phyloP scores from a whole-genome alignment of 2,888 invertebrate genomes.

The Pollenia amentaria region DNA sequence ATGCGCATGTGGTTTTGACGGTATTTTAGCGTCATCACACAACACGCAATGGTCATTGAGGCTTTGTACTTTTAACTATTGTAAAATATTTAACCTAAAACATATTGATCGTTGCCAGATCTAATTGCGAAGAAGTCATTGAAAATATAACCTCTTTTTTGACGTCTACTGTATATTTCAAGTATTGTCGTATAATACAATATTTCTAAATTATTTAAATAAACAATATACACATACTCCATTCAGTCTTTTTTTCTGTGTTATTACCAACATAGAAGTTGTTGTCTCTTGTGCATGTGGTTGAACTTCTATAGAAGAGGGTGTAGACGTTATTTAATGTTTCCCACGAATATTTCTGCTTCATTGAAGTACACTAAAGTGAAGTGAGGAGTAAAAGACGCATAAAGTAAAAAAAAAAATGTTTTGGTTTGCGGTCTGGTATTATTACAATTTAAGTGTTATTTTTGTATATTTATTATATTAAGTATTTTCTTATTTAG shows the following conservation, averaged over 20 bases:
- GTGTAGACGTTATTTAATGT: slow-evolving; percentile 73
- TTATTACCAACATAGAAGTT: slow-evolving; percentile 59
- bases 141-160: neutral
- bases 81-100: no score
- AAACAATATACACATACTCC: slow-evolving; percentile 59
- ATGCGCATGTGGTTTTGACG: no score
- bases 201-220: slow-evolving; percentile 73
- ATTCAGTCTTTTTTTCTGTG: slow-evolving; percentile 26
- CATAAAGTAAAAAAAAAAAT: slow-evolving; percentile 3
- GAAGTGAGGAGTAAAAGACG: slow-evolving; percentile 39
- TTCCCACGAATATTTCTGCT: slow-evolving; percentile 75
- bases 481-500: slow-evolving; percentile 50
- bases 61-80: no score
- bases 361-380: slow-evolving; percentile 69
- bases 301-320: slow-evolving; percentile 73
- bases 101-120: neutral
- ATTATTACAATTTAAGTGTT: slow-evolving; percentile 72
- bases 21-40: no score
- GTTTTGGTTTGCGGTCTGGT: slow-evolving; percentile 71
- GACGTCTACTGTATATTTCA: slow-evolving; percentile 37
- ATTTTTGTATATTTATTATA: slow-evolving; percentile 59
- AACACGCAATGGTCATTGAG: no score
- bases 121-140: neutral
- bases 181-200: slow-evolving; percentile 46
- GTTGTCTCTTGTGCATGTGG: slow-evolving; percentile 68